phyloP scores from a whole-genome alignment of 2,888 invertebrate species.

The Aleiodes alternator region DNA sequence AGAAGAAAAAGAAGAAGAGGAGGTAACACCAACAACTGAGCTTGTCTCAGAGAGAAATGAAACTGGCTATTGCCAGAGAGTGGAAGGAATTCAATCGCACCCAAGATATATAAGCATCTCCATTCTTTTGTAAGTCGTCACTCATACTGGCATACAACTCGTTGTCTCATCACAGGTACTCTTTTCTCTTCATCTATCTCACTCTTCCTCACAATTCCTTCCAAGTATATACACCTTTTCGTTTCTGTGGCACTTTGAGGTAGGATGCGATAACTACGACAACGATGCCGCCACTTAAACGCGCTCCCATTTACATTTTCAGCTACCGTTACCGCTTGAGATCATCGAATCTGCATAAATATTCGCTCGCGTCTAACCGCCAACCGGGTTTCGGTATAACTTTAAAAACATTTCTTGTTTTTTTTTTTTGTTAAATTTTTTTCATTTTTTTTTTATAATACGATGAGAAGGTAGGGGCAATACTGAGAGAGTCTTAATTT shows the following conservation, averaged over 20 bases:
- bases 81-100: constrained; percentile 15
- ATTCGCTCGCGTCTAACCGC: constrained; percentile 56
- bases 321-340: constrained; percentile 69
- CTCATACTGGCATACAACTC: constrained; percentile 15
- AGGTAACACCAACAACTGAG: background rate
- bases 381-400: constrained; percentile 7
- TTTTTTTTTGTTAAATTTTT: constrained; percentile 10
- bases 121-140: constrained; percentile 13
- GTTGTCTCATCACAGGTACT: constrained; percentile 29
- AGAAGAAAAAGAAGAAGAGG: background rate
- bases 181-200: background rate
- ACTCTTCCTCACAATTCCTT: constrained; percentile 6
- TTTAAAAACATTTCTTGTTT: constrained; percentile 10
- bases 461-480: background rate
- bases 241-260: constrained; percentile 52
- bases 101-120: constrained; percentile 5
- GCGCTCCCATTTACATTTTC: constrained; percentile 69
- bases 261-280: constrained; percentile 58
- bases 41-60: background rate
- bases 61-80: background rate
- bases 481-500: constrained; percentile 60
- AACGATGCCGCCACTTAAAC: constrained; percentile 65
- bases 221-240: constrained; percentile 28
- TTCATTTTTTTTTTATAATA: background rate
- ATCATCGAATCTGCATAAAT: constrained; percentile 67